Evolutionary conservation across 2,888 invertebrate species (phyloP), one percentile per base, ranked within the genome.

Genomic region (Lysandra coridon): DNA sequence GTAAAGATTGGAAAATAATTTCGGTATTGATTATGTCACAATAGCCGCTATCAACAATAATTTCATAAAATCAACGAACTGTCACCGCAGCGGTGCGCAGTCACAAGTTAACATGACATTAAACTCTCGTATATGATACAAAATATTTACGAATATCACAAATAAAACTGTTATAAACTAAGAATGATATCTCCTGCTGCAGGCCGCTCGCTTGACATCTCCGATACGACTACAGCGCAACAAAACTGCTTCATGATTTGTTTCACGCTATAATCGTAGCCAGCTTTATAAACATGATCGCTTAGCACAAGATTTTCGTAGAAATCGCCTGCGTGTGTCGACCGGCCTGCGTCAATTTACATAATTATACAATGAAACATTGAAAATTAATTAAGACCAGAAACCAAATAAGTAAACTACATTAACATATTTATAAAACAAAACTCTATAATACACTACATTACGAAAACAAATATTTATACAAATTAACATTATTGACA

Each of bases 121-220:
- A 92, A 91, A 93, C 91, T 92, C 92, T 93, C 92, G 79, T 80
- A 78, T 79, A 84, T 89, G 88, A 90, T 88, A 92, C 90, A 93
- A 93, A 93, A 92, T 92, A 91, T 92, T 90, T 88, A 89, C 91
- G 90, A 91, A 92, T 94, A 93, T 93, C 94, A 93, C 93, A 93
- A 93, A 93, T 88, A 87, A 92, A 91, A 92, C 57, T 76, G 76
- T 89, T 90, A 89, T 87, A 86, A 88, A 88, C 86, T 85, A 85
- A 86, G 30, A 23, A 76, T 53, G 33, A 57, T 76, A 76, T 75
- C 49, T 49, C 49, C 30, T 49, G 75, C 44, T 49, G 74, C 40
- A 74, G 40, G 49, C 49, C 49, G 30, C 17, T 17, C 23, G n/a
- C 7, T 10, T 7, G 30, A 40, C 7, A 23, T 57, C 57, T 4